Percentiles rank a stretch among this genome's conserved stretches.
Conservation (phyloP, 2,113 vertebrate genomes). For the Urocitellus parryii region DNA sequence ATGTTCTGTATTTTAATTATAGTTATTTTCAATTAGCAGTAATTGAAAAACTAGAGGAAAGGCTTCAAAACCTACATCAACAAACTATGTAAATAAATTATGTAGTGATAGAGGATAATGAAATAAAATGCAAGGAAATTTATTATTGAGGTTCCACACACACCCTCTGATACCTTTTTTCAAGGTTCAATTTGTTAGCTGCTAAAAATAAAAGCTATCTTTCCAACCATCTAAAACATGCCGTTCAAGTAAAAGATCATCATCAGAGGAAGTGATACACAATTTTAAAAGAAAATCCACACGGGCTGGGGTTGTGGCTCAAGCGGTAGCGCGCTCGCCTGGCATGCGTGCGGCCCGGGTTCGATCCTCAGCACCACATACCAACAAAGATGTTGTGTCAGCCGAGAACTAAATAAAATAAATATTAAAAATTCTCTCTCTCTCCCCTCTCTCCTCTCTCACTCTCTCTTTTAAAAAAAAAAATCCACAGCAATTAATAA, state of each 20-base stretch:
- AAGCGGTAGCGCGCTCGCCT: too few relatives aligned
- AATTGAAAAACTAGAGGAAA: conserved; percentile 60
- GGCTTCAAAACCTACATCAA: conserved; percentile 58
- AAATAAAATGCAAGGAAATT: conserved; percentile 70
- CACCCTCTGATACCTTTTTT: conserved; percentile 84
- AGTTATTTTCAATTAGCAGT: conserved; percentile 66
- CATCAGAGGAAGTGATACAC: conserved; percentile 65
- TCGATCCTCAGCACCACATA: too few relatives aligned
- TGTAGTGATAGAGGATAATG: conserved; percentile 48
- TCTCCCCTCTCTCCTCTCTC: too few relatives aligned
- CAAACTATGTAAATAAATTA: conserved; percentile 54
- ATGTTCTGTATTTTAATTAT: conserved; percentile 55
- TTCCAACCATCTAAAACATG: conserved; percentile 67
- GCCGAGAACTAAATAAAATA: too few relatives aligned
- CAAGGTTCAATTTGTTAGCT: conserved; percentile 81
- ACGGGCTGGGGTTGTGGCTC: too few relatives aligned
- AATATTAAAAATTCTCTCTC: too few relatives aligned
- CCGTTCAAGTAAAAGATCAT: conserved; percentile 70
- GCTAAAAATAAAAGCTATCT: conserved; percentile 71
- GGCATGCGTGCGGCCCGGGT: too few relatives aligned
- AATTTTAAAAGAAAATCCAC: conserved; percentile 66
- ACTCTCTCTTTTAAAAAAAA: too few relatives aligned
- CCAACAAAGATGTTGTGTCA: too few relatives aligned
- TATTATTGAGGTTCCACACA: conserved; percentile 71
- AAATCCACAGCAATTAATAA: conserved; percentile 68